phyloP scores from a whole-genome alignment of 2,888 invertebrate species.

The Polymixis lichenea region DNA sequence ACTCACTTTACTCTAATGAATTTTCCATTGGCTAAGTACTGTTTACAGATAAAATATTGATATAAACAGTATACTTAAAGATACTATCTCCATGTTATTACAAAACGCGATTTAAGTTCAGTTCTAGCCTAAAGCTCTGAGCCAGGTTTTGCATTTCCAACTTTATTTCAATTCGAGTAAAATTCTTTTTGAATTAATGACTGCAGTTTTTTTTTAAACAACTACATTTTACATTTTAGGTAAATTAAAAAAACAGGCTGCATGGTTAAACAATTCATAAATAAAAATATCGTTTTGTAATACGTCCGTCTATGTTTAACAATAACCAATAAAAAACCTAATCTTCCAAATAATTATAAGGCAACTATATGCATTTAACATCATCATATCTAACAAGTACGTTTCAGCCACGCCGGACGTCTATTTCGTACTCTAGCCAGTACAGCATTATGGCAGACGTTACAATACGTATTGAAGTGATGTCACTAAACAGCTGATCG shows the following conservation, averaged over 20 bases:
- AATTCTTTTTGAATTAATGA: too few species aligned
- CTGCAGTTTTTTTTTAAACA: too few species aligned
- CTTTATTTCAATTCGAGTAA: too few species aligned
- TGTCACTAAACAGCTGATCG: constrained; percentile 64
- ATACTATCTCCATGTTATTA: background rate
- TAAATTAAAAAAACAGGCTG: too few species aligned
- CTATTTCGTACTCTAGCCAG: constrained; percentile 26
- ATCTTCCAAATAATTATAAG: background rate
- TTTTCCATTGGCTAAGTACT: constrained; percentile 2
- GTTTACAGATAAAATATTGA: background rate
- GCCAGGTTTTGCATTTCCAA: too few species aligned
- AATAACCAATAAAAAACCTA: background rate
- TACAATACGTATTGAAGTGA: constrained; percentile 51
- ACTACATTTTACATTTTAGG: too few species aligned
- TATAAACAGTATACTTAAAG: background rate
- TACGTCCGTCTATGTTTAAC: background rate
- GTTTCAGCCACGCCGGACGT: constrained; percentile 25
- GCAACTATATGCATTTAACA: constrained; percentile 1
- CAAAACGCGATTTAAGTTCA: too few species aligned
- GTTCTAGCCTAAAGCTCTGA: too few species aligned
- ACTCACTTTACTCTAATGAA: background rate
- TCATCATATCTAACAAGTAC: constrained; percentile 16
- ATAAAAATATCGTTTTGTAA: too few species aligned
- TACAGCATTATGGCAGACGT: constrained; percentile 39
- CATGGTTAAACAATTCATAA: too few species aligned